Conservation (phyloP, 1,140 invertebrate species). For the Chrysopa pallens region DNA sequence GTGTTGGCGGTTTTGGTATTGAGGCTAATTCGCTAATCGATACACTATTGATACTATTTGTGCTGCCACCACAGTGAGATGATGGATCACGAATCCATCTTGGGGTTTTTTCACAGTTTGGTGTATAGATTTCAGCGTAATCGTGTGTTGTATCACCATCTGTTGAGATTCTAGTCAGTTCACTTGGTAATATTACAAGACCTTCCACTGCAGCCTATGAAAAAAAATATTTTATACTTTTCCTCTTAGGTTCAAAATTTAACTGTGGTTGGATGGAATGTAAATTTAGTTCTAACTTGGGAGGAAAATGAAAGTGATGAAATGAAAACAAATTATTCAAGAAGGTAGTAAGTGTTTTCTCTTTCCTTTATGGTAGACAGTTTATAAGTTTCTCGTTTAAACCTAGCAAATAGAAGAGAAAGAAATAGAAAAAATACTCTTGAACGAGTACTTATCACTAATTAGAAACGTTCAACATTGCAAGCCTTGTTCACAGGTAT, state of each 20-base stretch:
- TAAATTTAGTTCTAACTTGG: too few relatives aligned
- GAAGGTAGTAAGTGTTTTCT: too few relatives aligned
- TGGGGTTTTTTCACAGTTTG: conserved; percentile 52
- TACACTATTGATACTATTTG: conserved; percentile 20
- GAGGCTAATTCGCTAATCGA: conserved; percentile 17
- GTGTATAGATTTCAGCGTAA: conserved; percentile 88
- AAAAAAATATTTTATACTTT: conserved; percentile 8
- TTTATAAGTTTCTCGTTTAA: too few relatives aligned
- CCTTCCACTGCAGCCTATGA: conserved; percentile 34
- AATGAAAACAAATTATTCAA: too few relatives aligned
- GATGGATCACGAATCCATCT: conserved; percentile 28
- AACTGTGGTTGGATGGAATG: too few relatives aligned
- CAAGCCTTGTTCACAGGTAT: too few relatives aligned
- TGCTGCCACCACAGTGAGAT: conserved; percentile 28
- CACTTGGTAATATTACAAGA: conserved; percentile 22
- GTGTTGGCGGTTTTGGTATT: conserved; percentile 56
- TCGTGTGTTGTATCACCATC: conserved; percentile 65
- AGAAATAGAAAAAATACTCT: too few relatives aligned
- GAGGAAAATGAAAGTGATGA: too few relatives aligned
- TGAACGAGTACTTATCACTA: too few relatives aligned
- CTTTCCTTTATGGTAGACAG: too few relatives aligned
- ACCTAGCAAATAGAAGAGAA: too few relatives aligned
- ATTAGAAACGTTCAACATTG: too few relatives aligned
- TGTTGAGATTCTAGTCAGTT: conserved; percentile 28
- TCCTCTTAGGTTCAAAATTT: background rate